Conservation (phyloP, 2,888 invertebrate genomes). For the Drosophila algonquin region DNA sequence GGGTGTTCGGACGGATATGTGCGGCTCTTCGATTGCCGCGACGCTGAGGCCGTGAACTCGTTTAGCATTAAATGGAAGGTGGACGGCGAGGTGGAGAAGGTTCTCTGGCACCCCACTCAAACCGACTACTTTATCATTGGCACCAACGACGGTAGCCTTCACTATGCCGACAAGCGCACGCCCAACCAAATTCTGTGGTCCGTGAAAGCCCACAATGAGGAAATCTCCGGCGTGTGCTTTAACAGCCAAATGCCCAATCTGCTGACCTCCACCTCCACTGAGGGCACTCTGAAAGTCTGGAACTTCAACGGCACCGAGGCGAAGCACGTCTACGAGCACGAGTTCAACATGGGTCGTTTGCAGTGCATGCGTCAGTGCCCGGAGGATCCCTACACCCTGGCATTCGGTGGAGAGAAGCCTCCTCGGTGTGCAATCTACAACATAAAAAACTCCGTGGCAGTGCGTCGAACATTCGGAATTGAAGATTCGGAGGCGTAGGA, state of each 20-base stretch:
- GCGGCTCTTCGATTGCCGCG: slow-evolving; percentile 93
- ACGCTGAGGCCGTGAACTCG: slow-evolving; percentile 85
- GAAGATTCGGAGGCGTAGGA: slow-evolving; percentile 57
- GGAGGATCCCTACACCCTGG: slow-evolving; percentile 92
- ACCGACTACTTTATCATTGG: slow-evolving; percentile 89
- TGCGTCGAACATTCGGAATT: slow-evolving; percentile 79
- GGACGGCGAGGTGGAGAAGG: slow-evolving; percentile 92
- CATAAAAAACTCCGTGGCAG: slow-evolving; percentile 83
- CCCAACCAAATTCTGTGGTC: slow-evolving; percentile 88
- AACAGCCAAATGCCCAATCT: slow-evolving; percentile 90
- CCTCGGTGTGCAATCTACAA: slow-evolving; percentile 88
- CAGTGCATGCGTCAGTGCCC: slow-evolving; percentile 91
- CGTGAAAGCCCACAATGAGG: slow-evolving; percentile 91
- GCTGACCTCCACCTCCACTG: slow-evolving; percentile 91
- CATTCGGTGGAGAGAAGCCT: slow-evolving; percentile 93
- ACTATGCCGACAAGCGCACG: slow-evolving; percentile 90
- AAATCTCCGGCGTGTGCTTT: slow-evolving; percentile 92
- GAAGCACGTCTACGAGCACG: slow-evolving; percentile 83
- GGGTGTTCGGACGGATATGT: slow-evolving; percentile 93
- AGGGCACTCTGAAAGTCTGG: slow-evolving; percentile 94
- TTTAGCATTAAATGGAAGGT: slow-evolving; percentile 87
- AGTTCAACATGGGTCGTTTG: slow-evolving; percentile 88
- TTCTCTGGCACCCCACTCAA: slow-evolving; percentile 92
- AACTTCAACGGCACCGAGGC: slow-evolving; percentile 85
- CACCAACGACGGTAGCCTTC: slow-evolving; percentile 88